These are phyloP conservation scores for Mobula birostris DNA, from an alignment of 2,113 vertebrate species.

Conservation along the genomic window DNA sequence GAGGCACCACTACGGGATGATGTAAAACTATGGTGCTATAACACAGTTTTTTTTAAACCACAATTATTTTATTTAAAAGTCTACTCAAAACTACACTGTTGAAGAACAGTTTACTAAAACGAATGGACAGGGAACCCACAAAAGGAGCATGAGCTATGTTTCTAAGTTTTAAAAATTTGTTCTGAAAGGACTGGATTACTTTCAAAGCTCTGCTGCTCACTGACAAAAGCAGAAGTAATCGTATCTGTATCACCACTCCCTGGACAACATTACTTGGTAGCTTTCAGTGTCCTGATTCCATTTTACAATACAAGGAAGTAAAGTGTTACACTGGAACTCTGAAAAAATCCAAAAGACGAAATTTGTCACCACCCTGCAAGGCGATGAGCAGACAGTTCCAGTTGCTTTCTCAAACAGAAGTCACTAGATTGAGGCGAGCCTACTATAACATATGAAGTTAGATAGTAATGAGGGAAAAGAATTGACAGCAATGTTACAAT, in stretches of 20 bases:
- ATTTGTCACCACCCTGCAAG: not conserved
- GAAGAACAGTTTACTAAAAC: not conserved
- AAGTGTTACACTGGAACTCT: not conserved
- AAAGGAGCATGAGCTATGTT: not conserved
- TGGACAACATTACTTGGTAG: not conserved
- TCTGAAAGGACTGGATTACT: not conserved
- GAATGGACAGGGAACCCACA: not conserved
- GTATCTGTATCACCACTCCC: not conserved
- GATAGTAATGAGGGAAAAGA: not conserved
- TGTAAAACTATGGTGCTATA: not conserved
- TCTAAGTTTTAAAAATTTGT: not conserved
- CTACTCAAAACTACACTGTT: not conserved
- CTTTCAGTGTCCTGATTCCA: not conserved
- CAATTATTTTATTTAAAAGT: not conserved
- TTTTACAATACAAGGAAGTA: constrained; percentile 28
- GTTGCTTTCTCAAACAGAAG: not conserved
- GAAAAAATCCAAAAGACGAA: not conserved
- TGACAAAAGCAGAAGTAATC: not conserved
- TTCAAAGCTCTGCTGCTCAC: not conserved
- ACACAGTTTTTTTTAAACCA: not conserved
- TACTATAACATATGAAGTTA: not conserved
- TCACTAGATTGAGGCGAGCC: not conserved
- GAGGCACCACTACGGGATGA: not conserved
- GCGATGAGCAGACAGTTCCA: not conserved
- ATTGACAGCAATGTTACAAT: not conserved